Conservation (phyloP, 1,140 invertebrate genomes). For the Lepidurus packardi region DNA sequence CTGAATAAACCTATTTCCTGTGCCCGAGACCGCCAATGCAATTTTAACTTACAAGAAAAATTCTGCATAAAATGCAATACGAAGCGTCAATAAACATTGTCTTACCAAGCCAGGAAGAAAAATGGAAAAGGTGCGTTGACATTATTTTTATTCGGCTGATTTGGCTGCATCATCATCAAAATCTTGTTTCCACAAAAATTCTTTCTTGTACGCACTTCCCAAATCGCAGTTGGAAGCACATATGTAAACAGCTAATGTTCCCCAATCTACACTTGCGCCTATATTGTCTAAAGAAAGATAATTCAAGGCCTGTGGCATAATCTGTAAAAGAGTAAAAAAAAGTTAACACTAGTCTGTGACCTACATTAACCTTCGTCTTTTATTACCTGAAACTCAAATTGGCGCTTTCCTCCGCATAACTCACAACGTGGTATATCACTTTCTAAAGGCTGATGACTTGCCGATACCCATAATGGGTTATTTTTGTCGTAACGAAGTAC, state of each 20-base stretch:
- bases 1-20: no score
- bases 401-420: constrained; percentile 63
- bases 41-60: no score
- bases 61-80: no score
- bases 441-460: constrained; percentile 44
- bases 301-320: constrained; percentile 86
- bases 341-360: constrained; percentile 24
- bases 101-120: not conserved
- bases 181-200: constrained; percentile 87
- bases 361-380: not conserved
- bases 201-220: constrained; percentile 59
- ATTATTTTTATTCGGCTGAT: not conserved
- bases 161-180: constrained; percentile 44
- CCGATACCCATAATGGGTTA: constrained; percentile 71
- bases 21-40: no score
- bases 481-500: constrained; percentile 74
- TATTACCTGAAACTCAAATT: constrained; percentile 85
- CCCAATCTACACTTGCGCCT: constrained; percentile 79
- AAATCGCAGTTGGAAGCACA: constrained; percentile 68
- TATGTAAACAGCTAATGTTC: constrained; percentile 76
- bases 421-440: constrained; percentile 65
- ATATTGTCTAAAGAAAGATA: constrained; percentile 62
- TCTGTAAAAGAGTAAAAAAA: constrained; percentile 51
- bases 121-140: not conserved
- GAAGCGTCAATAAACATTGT: no score